Percentiles rank a stretch among this genome's conserved stretches.
Conservation (phyloP, 2,113 vertebrate genomes). For the Cathartes aura region DNA sequence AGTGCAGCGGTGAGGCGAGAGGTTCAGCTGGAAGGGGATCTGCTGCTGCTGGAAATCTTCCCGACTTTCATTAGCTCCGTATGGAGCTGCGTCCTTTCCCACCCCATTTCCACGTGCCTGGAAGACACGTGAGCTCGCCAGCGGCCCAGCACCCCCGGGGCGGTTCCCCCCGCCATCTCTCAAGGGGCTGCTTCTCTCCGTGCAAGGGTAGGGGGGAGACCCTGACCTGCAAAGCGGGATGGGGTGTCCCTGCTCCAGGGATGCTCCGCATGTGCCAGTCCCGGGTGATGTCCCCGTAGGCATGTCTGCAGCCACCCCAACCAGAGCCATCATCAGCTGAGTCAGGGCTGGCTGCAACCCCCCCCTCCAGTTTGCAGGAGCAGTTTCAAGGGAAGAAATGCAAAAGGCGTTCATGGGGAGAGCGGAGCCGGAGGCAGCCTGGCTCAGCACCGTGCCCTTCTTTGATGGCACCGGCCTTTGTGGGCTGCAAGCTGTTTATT, state of each 20-base stretch:
- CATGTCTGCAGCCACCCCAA: background rate
- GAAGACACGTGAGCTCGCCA: background rate
- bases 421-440: background rate
- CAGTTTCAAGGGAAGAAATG: background rate
- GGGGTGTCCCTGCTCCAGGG: background rate
- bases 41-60: background rate
- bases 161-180: background rate
- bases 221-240: fast-evolving
- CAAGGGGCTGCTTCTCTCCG: background rate
- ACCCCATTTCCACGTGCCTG: background rate
- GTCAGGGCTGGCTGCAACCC: background rate
- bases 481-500: background rate
- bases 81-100: background rate
- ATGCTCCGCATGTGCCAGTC: fast-evolving
- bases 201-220: background rate
- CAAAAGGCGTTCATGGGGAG: background rate
- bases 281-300: background rate
- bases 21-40: background rate
- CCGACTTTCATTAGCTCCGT: background rate
- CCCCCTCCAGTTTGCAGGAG: background rate
- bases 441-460: background rate
- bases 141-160: background rate
- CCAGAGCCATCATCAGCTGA: background rate
- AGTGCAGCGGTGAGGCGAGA: fast-evolving
- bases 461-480: background rate